phyloP scores from a whole-genome alignment of 2,797 vertebrate genomes.

The Manis javanica region DNA sequence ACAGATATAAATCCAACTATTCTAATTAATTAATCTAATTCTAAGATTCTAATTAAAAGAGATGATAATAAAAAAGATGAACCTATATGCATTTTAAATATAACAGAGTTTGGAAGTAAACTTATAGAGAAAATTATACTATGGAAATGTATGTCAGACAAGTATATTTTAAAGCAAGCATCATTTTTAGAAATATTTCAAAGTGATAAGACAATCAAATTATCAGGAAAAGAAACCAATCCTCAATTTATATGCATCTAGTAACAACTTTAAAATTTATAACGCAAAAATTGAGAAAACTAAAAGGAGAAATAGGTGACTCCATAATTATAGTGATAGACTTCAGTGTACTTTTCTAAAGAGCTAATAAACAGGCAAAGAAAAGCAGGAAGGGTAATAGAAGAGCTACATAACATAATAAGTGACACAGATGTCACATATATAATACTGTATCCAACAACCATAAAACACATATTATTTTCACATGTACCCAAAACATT shows the following conservation, averaged over 20 bases:
- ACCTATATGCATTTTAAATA: background rate
- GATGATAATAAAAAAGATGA: background rate
- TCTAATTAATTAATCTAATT: background rate
- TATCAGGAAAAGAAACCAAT: background rate
- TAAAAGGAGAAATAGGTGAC: background rate
- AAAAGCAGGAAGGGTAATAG: background rate
- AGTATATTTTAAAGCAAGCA: background rate
- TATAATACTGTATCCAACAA: background rate
- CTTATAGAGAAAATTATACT: background rate
- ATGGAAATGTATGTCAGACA: background rate
- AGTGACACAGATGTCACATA: background rate
- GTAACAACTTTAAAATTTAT: background rate
- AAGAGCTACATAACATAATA: background rate
- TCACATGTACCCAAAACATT: background rate
- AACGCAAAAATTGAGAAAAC: background rate
- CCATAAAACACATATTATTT: background rate
- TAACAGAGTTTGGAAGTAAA: background rate
- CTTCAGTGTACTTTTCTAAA: background rate
- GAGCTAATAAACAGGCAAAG: background rate
- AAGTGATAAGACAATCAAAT: background rate
- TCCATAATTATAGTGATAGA: background rate
- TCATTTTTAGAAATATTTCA: background rate
- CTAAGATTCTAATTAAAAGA: background rate
- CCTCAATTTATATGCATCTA: background rate
- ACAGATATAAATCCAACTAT: background rate